These are phyloP conservation scores for Synergus gifuensis DNA, from an alignment of 2,888 invertebrate species.

Conservation along the genomic window DNA sequence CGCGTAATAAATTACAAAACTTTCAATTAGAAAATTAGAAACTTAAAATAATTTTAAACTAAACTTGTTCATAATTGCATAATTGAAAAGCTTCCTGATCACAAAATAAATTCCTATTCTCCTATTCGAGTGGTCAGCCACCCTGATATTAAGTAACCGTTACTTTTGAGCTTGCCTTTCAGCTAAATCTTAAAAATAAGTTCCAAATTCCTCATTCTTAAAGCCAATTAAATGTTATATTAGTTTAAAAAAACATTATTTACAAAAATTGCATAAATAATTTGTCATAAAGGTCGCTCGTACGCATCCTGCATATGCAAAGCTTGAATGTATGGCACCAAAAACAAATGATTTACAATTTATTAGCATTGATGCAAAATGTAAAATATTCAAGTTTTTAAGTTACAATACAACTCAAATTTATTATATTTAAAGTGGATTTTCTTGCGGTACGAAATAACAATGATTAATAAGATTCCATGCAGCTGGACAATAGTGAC, in stretches of 20 bases:
- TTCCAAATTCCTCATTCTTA: background rate
- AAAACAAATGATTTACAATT: background rate
- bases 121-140: too few relatives aligned
- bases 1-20: too few relatives aligned
- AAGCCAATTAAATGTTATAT: background rate
- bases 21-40: too few relatives aligned
- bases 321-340: constrained; percentile 9
- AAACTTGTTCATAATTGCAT: too few relatives aligned
- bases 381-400: background rate
- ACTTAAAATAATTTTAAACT: too few relatives aligned
- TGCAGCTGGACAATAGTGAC: background rate
- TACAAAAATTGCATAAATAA: background rate
- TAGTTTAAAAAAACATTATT: background rate
- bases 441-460: background rate
- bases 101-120: too few relatives aligned
- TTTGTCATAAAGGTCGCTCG: background rate
- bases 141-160: background rate
- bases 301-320: background rate
- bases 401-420: background rate
- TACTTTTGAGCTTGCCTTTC: background rate
- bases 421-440: background rate
- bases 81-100: too few relatives aligned
- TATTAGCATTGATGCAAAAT: background rate
- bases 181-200: background rate
- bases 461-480: background rate